Evolutionary conservation across 2,797 vertebrate species (phyloP).

Genomic region (Xerus rutilus): DNA sequence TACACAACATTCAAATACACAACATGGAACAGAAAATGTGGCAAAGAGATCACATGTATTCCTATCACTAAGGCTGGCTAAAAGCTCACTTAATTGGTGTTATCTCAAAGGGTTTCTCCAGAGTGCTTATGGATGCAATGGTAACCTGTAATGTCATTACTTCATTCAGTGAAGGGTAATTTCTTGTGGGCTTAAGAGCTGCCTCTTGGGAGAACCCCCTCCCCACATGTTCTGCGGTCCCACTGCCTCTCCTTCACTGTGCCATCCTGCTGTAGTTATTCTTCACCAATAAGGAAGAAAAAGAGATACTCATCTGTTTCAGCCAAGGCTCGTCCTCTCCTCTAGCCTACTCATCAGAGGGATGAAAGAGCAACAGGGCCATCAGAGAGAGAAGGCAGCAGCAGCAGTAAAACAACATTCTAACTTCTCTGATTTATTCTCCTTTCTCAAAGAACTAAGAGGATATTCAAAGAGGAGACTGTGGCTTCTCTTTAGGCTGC

Average conservation of each 20-base stretch:
- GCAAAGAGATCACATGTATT: neutral
- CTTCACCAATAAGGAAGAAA: neutral
- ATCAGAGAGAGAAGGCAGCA: neutral
- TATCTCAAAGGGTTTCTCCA: neutral
- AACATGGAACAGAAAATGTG: neutral
- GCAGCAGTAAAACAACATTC: neutral
- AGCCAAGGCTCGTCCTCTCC: neutral
- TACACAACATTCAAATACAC: neutral
- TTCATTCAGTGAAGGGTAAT: neutral
- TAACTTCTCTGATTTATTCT: neutral
- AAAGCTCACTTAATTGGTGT: neutral
- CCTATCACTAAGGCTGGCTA: neutral
- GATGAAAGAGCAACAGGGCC: neutral
- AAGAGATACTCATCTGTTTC: neutral
- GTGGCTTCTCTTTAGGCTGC: neutral
- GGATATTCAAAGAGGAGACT: slow-evolving; percentile 12
- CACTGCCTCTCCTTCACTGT: neutral
- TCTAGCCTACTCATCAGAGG: neutral
- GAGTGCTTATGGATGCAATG: neutral
- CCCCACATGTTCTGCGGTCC: neutral
- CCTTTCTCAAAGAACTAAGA: neutral
- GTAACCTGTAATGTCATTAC: neutral
- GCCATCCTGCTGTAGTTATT: neutral
- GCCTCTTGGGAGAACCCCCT: neutral
- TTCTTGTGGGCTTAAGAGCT: neutral